Conservation (phyloP, 2,113 vertebrate genomes). For the Cyanoderma ruficeps region DNA sequence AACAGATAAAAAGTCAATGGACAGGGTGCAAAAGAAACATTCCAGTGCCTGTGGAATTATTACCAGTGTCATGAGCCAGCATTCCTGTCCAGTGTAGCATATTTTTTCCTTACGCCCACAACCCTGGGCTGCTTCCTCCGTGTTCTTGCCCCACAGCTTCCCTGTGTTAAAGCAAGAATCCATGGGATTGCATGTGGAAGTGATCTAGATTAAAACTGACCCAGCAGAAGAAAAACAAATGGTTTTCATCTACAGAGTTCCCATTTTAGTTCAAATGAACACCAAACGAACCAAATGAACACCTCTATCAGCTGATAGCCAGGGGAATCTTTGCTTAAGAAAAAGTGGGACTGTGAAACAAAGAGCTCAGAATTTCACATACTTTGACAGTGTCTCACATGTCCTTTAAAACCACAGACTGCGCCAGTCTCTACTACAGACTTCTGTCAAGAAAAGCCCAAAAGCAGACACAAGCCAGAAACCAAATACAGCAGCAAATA, state of each 20-base stretch:
- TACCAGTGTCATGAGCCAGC: neutral
- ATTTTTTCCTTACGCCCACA: conserved; percentile 20
- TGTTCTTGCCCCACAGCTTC: neutral
- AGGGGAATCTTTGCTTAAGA: neutral
- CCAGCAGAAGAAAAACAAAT: neutral
- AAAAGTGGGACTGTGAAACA: neutral
- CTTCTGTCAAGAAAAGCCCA: neutral
- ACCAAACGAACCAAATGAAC: neutral
- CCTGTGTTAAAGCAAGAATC: neutral
- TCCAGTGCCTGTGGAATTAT: neutral
- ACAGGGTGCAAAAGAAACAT: neutral
- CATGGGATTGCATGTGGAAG: neutral
- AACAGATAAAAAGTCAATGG: neutral
- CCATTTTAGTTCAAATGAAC: neutral
- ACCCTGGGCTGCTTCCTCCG: neutral
- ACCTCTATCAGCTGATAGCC: neutral
- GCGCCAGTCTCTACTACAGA: neutral
- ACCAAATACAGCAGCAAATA: neutral
- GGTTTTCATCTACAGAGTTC: neutral
- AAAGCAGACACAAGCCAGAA: neutral
- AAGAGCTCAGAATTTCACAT: neutral
- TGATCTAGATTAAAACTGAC: conserved; percentile 15
- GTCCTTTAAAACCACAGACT: neutral
- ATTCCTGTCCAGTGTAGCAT: neutral
- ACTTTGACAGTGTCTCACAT: neutral